Evolutionary conservation across 64 coral and sea anemone species (phyloP), one percentile per base, ranked within the genome.

Genomic region (Cladopsammia gracilis): DNA sequence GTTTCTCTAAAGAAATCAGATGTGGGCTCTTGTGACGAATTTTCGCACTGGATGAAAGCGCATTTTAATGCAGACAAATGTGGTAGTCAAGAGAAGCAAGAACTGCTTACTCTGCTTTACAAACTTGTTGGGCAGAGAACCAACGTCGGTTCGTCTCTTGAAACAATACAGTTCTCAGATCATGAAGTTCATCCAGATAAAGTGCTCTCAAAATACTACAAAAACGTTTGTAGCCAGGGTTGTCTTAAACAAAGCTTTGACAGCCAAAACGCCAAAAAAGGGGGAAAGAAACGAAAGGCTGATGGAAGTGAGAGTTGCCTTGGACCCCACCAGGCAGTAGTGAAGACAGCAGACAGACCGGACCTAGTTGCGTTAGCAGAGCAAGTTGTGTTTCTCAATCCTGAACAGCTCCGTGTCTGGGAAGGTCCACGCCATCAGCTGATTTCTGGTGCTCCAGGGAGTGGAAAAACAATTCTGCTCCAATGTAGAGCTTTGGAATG

Each of bases 401-500:
- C 14, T 16, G 77, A 79, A 4, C 77, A 79, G 54, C 23, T 79
- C 3, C 14, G 24, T 4, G 34, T 79, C 7, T 79, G 52, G 52
- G 25, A 59, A 23, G 77, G 77, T 6, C 56, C 77, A 79, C 9
- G 14, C 9, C 53, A 59, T 5, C 77, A 79, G 25, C 22, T 79
- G 20, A 59, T 79, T 16, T 12, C 0, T 18, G 56, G 77, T 34
- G 13, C 25, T 0, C 54, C 53, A 26, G 77, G 77, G 3, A 43
- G 23, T 26, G 77, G 77, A 60, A 79, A 79, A 59, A 60, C 53
- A 60, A 60, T 79, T 60, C 34, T 79, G 48, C 48, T 52, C 8
- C 75, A 78, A 49, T 78, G 24, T 49, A 78, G 56, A 78, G 51
- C 75, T 54, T 78, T 52, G 20, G 75, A 57, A 56, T 78, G 75